Conservation (phyloP, 2,113 vertebrate species). For the Hyaena hyaena region DNA sequence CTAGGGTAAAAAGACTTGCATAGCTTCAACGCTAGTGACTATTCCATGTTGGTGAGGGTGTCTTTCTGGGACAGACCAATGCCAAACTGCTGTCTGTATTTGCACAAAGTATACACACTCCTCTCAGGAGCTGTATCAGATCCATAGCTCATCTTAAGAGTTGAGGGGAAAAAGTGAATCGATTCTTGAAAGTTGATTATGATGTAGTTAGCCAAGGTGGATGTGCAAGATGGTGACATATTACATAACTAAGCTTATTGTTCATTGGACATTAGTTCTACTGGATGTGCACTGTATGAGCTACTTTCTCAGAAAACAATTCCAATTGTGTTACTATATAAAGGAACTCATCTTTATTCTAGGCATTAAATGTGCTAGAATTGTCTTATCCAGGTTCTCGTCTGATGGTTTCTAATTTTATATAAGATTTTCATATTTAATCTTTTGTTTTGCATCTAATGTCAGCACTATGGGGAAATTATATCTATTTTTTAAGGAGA, state of each 20-base stretch:
- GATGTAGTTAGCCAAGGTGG: not conserved
- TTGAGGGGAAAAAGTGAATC: not conserved
- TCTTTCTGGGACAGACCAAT: not conserved
- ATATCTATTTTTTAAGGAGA: too few relatives aligned
- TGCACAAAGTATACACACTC: not conserved
- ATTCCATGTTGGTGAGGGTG: not conserved
- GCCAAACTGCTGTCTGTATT: not conserved
- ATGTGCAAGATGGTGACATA: not conserved
- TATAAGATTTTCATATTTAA: constrained; percentile 43
- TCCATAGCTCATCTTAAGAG: not conserved
- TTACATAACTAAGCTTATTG: not conserved
- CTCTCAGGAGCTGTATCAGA: not conserved
- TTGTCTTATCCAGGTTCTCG: not conserved
- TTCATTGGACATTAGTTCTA: not conserved
- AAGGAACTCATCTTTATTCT: constrained; percentile 21
- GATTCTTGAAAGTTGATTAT: not conserved
- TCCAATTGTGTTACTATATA: not conserved
- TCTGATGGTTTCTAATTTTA: constrained; percentile 32
- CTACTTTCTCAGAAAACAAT: constrained; percentile 16
- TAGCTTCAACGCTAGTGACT: not conserved
- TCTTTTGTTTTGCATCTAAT: constrained; percentile 27
- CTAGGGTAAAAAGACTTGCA: not conserved
- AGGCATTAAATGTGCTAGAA: constrained; percentile 1
- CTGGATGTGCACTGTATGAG: not conserved
- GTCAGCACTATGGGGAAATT: not conserved